phyloP scores from a whole-genome alignment of 2,888 invertebrate species.

The Onchidella celtica region DNA sequence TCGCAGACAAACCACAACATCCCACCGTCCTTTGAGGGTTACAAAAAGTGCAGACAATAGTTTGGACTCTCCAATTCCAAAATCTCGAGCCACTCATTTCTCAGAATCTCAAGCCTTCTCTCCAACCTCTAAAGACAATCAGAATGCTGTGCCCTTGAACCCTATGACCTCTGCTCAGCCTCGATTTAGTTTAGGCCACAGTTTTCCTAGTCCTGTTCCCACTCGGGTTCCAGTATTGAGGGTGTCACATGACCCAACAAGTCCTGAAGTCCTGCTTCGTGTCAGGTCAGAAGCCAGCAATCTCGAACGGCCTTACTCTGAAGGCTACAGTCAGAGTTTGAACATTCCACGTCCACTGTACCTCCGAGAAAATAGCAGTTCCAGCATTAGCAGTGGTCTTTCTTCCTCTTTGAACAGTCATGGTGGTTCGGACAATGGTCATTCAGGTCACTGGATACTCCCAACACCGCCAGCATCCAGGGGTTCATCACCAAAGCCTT shows the following conservation, averaged over 20 bases:
- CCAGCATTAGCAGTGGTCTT: conserved; percentile 46
- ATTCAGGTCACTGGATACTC: conserved; percentile 57
- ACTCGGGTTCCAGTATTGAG: conserved; percentile 21
- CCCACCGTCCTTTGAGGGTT: conserved; percentile 58
- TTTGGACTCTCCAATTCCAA: conserved; percentile 47
- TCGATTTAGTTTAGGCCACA: not conserved
- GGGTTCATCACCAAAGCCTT: conserved; percentile 56
- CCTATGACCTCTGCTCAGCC: not conserved
- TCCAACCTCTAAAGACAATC: conserved; percentile 29
- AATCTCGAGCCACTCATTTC: conserved; percentile 37
- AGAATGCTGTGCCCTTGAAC: not conserved
- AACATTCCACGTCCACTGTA: conserved; percentile 69
- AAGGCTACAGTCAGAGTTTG: conserved; percentile 68
- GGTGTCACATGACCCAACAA: conserved; percentile 16
- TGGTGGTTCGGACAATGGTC: conserved; percentile 57
- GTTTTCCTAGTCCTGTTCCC: conserved; percentile 34
- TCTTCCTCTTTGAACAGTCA: conserved; percentile 59
- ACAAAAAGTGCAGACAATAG: conserved; percentile 65
- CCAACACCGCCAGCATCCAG: conserved; percentile 60
- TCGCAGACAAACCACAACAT: conserved; percentile 49
- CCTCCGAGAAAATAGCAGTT: conserved; percentile 52
- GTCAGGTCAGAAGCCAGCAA: not conserved
- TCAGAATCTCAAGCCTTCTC: conserved; percentile 44
- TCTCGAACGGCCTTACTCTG: conserved; percentile 66
- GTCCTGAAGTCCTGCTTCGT: conserved; percentile 26